Conservation (phyloP, 2,113 vertebrate species). For the Zootoca vivipara region DNA sequence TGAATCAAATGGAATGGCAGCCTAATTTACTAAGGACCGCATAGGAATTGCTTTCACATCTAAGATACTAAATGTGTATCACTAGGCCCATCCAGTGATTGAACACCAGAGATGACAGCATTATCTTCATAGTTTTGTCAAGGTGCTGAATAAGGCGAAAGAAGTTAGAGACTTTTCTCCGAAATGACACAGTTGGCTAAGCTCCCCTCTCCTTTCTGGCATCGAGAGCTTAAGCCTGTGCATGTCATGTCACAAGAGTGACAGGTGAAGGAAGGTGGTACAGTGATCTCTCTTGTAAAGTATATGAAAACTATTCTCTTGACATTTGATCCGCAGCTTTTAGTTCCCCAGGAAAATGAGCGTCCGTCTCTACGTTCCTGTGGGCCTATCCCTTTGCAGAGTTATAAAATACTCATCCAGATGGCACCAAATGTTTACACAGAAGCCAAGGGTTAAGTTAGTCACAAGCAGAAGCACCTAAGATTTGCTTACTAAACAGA, state of each 20-base stretch:
- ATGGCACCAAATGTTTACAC: constrained; percentile 75
- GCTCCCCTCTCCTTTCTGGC: constrained; percentile 26
- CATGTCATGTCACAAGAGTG: constrained; percentile 60
- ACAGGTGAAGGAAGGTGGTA: constrained; percentile 74
- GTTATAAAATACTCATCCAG: constrained; percentile 76
- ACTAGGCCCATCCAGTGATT: neutral
- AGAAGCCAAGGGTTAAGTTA: constrained; percentile 73
- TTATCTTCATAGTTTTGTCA: constrained; percentile 22
- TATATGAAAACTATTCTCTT: constrained; percentile 61
- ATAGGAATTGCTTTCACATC: neutral
- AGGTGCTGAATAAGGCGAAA: constrained; percentile 29
- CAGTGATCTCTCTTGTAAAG: constrained; percentile 53
- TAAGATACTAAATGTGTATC: neutral
- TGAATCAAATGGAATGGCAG: neutral
- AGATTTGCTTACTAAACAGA: constrained; percentile 73
- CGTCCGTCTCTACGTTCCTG: constrained; percentile 55
- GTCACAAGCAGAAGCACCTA: constrained; percentile 68
- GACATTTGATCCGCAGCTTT: constrained; percentile 62
- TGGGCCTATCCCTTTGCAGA: constrained; percentile 60
- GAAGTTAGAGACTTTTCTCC: constrained; percentile 31
- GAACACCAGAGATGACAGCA: neutral
- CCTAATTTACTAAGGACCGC: neutral
- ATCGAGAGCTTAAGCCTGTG: constrained; percentile 61
- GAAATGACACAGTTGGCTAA: constrained; percentile 57
- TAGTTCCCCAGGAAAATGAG: constrained; percentile 68